phyloP scores from a whole-genome alignment of 2,113 vertebrate species.

The Puntigrus tetrazona region DNA sequence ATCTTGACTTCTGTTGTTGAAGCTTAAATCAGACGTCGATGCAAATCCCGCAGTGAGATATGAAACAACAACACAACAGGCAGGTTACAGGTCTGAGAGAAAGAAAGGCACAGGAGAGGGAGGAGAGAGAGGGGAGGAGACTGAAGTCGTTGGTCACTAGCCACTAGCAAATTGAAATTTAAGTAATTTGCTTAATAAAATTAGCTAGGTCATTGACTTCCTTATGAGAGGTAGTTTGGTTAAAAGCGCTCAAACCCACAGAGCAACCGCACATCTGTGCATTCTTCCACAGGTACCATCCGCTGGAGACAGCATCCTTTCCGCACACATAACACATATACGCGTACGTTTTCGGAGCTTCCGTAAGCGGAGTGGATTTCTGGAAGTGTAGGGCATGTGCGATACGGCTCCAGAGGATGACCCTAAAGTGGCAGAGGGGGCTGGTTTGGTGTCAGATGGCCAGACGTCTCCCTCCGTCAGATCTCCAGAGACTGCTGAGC shows the following conservation, averaged over 20 bases:
- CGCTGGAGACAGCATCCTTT: conserved; percentile 14
- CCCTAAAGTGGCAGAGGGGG: conserved; percentile 57
- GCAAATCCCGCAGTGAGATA: conserved; percentile 40
- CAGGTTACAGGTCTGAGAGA: conserved; percentile 33
- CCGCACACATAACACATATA: conserved; percentile 40
- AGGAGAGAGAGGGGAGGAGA: conserved; percentile 38
- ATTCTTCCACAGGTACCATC: neutral
- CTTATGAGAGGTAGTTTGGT: conserved; percentile 62
- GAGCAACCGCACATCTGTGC: conserved; percentile 14
- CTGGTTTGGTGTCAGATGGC: conserved; percentile 43
- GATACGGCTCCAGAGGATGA: conserved; percentile 57
- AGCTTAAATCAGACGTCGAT: conserved; percentile 33
- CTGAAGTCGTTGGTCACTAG: conserved; percentile 65
- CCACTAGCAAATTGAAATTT: conserved; percentile 68
- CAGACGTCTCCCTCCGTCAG: conserved; percentile 57
- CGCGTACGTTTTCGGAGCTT: neutral
- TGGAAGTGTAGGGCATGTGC: conserved; percentile 52
- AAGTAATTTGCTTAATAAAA: conserved; percentile 79
- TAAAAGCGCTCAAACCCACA: conserved; percentile 57
- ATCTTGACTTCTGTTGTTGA: conserved; percentile 28
- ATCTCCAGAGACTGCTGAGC: conserved; percentile 38
- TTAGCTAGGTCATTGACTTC: conserved; percentile 69
- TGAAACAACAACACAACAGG: conserved; percentile 27
- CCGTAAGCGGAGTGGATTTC: conserved; percentile 29
- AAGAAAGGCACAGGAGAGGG: neutral